A percentile compares a stretch with the other conserved stretches of the same genome.
These are phyloP conservation scores for Eidolon dupreanum DNA, from an alignment of 2,797 vertebrate species.

Conservation along the genomic window DNA sequence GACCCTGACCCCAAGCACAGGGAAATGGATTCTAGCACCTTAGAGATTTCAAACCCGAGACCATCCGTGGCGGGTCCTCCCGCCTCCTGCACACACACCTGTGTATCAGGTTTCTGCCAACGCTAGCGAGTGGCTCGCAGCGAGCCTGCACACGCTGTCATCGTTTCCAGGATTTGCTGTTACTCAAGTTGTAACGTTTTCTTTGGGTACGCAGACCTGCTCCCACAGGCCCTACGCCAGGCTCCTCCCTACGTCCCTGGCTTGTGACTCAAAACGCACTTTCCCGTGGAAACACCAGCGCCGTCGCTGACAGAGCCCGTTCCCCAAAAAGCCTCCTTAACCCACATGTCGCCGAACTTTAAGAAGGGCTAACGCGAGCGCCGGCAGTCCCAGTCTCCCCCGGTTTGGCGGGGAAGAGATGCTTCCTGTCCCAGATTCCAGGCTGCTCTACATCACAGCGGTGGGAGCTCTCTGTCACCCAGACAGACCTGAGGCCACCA, in stretches of 20 bases:
- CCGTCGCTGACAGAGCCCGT: accelerated
- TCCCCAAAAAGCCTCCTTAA: neutral
- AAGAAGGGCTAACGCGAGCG: too few species aligned
- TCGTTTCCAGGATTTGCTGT: neutral
- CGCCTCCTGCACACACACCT: neutral
- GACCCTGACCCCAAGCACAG: too few species aligned
- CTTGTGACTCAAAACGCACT: accelerated
- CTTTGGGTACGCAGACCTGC: neutral
- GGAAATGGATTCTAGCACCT: neutral
- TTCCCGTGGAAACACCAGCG: neutral
- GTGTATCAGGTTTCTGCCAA: neutral
- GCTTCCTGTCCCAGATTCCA: neutral
- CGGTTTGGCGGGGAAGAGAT: too few species aligned
- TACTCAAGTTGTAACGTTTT: neutral
- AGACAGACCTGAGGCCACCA: accelerated
- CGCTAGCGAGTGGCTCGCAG: neutral
- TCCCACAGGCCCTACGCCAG: neutral
- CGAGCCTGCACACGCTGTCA: neutral
- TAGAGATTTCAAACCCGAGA: neutral
- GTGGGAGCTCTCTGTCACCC: accelerated
- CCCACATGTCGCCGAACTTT: accelerated
- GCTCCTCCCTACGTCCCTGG: neutral
- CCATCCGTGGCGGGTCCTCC: accelerated
- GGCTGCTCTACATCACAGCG: accelerated
- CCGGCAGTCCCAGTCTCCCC: accelerated